Conservation (phyloP, 2,113 vertebrate genomes). For the Prinia subflava region DNA sequence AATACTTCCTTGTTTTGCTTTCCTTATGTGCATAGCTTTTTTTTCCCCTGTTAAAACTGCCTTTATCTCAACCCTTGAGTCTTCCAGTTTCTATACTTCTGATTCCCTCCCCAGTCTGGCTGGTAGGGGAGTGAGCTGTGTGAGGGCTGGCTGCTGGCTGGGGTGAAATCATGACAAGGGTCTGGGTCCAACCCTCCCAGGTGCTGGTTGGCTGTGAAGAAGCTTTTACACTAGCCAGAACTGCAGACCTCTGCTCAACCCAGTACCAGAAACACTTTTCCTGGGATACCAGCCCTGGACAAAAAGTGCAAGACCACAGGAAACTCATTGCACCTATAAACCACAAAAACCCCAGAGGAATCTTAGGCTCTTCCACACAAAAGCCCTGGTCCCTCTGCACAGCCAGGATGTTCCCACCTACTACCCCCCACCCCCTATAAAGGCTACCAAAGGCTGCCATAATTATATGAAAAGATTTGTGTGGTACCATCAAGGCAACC, state of each 20-base stretch:
- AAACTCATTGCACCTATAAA: not conserved
- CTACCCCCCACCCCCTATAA: no score
- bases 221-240: not conserved
- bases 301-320: not conserved
- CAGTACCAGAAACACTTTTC: not conserved
- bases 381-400: not conserved
- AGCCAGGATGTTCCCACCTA: not conserved
- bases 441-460: not conserved
- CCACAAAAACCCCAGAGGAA: not conserved
- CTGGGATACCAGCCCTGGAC: not conserved
- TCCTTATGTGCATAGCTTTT: not conserved
- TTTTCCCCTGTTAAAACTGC: not conserved
- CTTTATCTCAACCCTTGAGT: not conserved
- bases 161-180: not conserved
- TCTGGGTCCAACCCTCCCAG: not conserved
- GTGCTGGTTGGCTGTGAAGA: accelerated
- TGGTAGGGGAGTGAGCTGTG: not conserved
- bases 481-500: not conserved
- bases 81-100: not conserved
- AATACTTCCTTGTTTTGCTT: not conserved
- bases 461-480: not conserved
- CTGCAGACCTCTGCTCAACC: not conserved
- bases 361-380: accelerated
- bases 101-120: accelerated
- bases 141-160: not conserved